Percentiles rank a stretch among this genome's conserved stretches.
These are phyloP conservation scores for Pelvicachromis taeniatus DNA, from an alignment of 2,113 vertebrate genomes.

Conservation along the genomic window DNA sequence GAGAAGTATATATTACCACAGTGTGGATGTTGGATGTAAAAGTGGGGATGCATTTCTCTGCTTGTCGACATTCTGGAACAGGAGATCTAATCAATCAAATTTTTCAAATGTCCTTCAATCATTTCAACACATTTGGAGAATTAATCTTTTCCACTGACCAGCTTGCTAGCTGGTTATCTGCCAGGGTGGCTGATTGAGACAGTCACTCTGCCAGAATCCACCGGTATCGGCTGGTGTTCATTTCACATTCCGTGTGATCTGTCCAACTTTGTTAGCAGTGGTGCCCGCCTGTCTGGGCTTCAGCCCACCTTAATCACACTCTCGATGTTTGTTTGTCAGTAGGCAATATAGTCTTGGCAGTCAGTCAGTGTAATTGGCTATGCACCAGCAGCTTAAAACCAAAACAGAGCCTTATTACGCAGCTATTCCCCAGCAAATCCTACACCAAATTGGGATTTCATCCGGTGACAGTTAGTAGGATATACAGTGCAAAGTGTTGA, in stretches of 20 bases:
- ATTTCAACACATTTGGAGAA: not conserved
- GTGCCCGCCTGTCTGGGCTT: constrained; percentile 2
- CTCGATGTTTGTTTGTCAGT: constrained; percentile 52
- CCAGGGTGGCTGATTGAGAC: constrained; percentile 11
- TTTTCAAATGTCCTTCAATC: not conserved
- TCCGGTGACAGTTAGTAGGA: constrained; percentile 5
- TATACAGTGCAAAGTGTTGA: not conserved
- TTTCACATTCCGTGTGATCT: constrained; percentile 15
- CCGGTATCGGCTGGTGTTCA: not conserved
- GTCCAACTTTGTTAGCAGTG: constrained; percentile 13
- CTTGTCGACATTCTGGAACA: not conserved
- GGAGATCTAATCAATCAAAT: not conserved
- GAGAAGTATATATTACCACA: not conserved
- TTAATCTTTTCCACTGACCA: not conserved
- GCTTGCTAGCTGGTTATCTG: not conserved
- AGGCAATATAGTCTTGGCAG: constrained; percentile 39
- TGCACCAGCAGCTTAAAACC: constrained; percentile 57
- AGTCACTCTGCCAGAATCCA: not conserved
- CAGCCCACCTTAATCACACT: constrained; percentile 49
- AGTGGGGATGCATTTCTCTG: not conserved
- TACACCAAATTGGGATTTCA: constrained; percentile 24
- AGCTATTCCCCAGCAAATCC: constrained; percentile 50
- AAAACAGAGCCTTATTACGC: constrained; percentile 42
- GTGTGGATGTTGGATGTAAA: not conserved
- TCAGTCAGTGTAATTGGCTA: constrained; percentile 62